These are phyloP conservation scores for Microctonus hyperodae DNA, from an alignment of 2,888 invertebrate genomes.

Conservation along the genomic window DNA sequence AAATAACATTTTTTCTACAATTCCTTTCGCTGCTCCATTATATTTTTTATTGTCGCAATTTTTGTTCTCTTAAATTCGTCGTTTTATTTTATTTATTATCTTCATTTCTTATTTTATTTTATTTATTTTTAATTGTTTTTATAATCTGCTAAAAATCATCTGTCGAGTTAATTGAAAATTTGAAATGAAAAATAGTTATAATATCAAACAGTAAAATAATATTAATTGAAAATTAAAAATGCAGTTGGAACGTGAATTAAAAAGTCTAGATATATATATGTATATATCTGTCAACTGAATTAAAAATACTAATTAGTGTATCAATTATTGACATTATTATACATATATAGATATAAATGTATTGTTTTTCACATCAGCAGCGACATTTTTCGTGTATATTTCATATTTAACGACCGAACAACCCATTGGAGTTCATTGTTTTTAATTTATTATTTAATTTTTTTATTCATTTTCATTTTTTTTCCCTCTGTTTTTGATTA, in stretches of 20 bases:
- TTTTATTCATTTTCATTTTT: slow-evolving; percentile 25
- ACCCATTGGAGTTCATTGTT: slow-evolving; percentile 20
- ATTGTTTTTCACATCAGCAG: not conserved
- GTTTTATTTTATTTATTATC: not conserved
- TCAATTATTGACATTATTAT: slow-evolving; percentile 8
- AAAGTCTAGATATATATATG: slow-evolving; percentile 2
- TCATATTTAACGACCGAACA: slow-evolving; percentile 12
- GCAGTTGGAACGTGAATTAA: slow-evolving; percentile 19
- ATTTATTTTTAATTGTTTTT: not conserved
- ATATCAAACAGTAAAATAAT: slow-evolving; percentile 2
- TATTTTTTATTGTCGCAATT: slow-evolving; percentile 11
- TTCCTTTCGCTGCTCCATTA: slow-evolving; percentile 7
- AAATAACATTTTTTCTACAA: slow-evolving; percentile 1
- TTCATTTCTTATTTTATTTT: not conserved
- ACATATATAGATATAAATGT: slow-evolving; percentile 11
- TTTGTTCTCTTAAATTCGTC: slow-evolving; percentile 3
- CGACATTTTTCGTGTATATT: not conserved
- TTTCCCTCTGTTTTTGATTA: not conserved
- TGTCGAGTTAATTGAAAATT: not conserved
- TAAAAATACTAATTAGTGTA: slow-evolving; percentile 7
- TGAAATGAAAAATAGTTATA: not conserved
- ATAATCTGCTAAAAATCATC: not conserved
- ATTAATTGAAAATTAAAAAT: slow-evolving; percentile 2
- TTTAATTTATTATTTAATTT: not conserved
- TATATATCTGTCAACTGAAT: not conserved